Evolutionary conservation across 2,113 vertebrate genomes (phyloP).

Genomic region (Nibea albiflora): DNA sequence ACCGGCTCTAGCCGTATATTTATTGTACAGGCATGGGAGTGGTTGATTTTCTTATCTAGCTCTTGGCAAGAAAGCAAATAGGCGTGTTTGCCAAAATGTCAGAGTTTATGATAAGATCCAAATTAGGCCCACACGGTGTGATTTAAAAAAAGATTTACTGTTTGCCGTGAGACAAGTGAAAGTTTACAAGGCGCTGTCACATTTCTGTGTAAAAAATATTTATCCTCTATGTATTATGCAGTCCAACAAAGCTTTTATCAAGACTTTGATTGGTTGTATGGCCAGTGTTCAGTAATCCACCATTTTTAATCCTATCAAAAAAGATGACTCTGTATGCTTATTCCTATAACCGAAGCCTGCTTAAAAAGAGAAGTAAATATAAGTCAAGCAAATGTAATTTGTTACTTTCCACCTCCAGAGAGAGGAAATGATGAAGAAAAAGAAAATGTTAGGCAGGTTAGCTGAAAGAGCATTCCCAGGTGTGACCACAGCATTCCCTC

Average conservation of each 20-base stretch:
- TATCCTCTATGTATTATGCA: neutral
- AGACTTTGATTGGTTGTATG: neutral
- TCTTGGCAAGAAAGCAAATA: neutral
- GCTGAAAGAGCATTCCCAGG: conserved; percentile 76
- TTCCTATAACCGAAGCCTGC: neutral
- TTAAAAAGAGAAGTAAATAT: conserved; percentile 35
- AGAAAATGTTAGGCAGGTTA: conserved; percentile 67
- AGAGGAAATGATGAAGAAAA: conserved; percentile 56
- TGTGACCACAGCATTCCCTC: conserved; percentile 79
- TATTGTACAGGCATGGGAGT: neutral
- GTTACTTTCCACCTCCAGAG: conserved; percentile 45
- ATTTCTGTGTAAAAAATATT: neutral
- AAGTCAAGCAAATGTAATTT: conserved; percentile 48
- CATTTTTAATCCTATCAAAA: neutral
- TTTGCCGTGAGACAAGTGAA: neutral
- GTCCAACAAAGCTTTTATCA: neutral
- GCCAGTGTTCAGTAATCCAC: neutral
- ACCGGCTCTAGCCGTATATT: neutral
- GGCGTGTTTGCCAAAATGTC: neutral
- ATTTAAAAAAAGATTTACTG: neutral
- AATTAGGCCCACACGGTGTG: neutral
- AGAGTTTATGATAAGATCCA: neutral
- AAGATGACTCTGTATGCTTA: neutral
- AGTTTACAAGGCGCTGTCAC: neutral
- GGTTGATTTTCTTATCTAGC: neutral